Evolutionary conservation across 2,888 invertebrate genomes (phyloP).

Genomic region (Liodrosophila aerea): DNA sequence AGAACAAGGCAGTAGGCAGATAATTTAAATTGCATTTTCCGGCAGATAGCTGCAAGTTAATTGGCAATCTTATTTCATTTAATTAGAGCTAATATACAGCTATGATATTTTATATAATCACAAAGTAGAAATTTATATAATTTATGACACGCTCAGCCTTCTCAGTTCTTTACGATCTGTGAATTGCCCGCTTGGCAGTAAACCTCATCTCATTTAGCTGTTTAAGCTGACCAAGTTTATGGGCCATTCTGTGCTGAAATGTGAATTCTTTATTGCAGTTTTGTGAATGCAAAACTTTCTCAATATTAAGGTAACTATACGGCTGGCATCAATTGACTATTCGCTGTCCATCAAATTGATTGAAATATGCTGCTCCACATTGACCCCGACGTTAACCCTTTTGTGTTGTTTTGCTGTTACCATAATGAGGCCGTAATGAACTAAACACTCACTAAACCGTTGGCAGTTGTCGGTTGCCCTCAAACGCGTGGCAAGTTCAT

Average conservation of each 20-base stretch:
- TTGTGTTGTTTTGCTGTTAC: not conserved
- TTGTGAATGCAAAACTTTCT: not conserved
- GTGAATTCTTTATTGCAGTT: constrained; percentile 13
- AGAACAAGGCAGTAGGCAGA: too few species aligned
- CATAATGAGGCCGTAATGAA: constrained; percentile 24
- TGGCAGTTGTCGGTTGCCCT: not conserved
- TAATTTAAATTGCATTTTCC: too few species aligned
- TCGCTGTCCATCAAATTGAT: constrained; percentile 51
- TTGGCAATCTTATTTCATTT: too few species aligned
- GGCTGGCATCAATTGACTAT: too few species aligned
- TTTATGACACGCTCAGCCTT: too few species aligned
- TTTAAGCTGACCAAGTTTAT: constrained; percentile 1
- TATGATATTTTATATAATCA: too few species aligned
- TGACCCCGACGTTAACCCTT: too few species aligned
- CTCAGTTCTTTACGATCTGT: not conserved
- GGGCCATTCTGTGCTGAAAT: constrained; percentile 7
- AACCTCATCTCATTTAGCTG: constrained; percentile 8
- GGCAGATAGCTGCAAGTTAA: too few species aligned
- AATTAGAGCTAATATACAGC: too few species aligned
- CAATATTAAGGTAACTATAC: too few species aligned
- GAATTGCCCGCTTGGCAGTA: constrained; percentile 1
- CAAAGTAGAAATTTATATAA: too few species aligned
- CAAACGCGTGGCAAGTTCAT: constrained; percentile 9
- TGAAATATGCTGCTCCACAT: constrained; percentile 42
- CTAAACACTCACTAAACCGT: constrained; percentile 4